A percentile compares a stretch with the other conserved stretches of the same genome.
Conservation (phyloP, 2,797 vertebrate species). For the Halcyon badia region DNA sequence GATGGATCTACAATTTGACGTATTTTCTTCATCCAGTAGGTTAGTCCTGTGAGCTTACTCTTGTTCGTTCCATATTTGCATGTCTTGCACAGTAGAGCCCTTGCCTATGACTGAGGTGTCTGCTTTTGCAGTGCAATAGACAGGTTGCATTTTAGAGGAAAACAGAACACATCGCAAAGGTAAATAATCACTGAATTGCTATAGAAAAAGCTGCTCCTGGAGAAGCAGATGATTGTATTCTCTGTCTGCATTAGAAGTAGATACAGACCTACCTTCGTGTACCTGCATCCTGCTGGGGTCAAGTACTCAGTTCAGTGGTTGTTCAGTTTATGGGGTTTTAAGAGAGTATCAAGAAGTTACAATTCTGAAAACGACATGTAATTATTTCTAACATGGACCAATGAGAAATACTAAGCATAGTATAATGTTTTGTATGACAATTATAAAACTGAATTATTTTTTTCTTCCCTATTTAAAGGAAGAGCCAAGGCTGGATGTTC, state of each 20-base stretch:
- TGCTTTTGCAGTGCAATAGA: not conserved
- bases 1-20: rapidly evolving
- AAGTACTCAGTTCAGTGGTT: not conserved
- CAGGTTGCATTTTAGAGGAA: not conserved
- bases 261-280: rapidly evolving
- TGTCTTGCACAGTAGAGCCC: not conserved
- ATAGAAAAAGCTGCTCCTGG: not conserved
- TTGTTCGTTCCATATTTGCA: not conserved
- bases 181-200: not conserved
- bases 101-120: not conserved
- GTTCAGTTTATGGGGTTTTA: rapidly evolving
- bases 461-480: slow-evolving; percentile 81
- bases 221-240: not conserved
- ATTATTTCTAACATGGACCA: not conserved
- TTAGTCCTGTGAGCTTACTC: not conserved
- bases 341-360: not conserved
- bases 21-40: not conserved
- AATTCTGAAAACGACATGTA: not conserved
- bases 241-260: not conserved
- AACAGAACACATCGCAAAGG: not conserved
- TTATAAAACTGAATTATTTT: not conserved
- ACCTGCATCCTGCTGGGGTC: not conserved
- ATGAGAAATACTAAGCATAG: not conserved
- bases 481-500: slow-evolving; percentile 88
- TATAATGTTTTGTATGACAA: not conserved